Evolutionary conservation across 1,140 invertebrate species (phyloP), one percentile per base, ranked within the genome.

Genomic region (Cyclargus thomasi): DNA sequence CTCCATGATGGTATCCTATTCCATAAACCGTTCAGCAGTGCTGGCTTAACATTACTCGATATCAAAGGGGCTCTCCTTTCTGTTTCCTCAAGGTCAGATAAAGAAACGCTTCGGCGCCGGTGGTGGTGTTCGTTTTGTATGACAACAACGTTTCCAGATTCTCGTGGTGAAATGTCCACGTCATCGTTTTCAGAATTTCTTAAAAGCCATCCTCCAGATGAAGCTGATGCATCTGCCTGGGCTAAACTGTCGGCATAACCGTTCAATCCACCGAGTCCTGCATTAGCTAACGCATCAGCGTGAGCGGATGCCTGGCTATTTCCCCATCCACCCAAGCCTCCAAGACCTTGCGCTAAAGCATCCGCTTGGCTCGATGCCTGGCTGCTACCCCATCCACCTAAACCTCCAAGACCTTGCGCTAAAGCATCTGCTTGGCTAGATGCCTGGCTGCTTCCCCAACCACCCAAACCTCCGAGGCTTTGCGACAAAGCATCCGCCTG

Each of bases 221-320:
- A 21, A 57, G 18, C 55, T 59, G 17, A 20, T 20, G 6, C 55
- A 11, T 59, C 17, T 6, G 55, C 55, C 21, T 20, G 55, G 8
- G 39, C 39, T 47, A 14, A 11, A 47, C 14, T 47, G n/a, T 35
- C 29, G 3, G 8, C 8, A 3, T 8, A 55, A 55, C 53, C 18
- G 53, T 17, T 17, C 2, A 53, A 14, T 18, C 53, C 53, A 17
- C 23, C 68, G 8, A 65, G 17, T 6, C 18, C 39, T 18, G 70
- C 69, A 35, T 68, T 67, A 2, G 67, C 59, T 4, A 47, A 11
- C 0, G 39, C 74, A n/a, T 59, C 47, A 18, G 75, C 70, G 22
- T 74, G 53, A 20, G 74, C 73, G 3, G 66, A 65, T n/a, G 72
- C 66, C 36, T 36, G 53, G 55, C 68, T 64, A 53, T 65, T 65